Conservation (phyloP, 2,113 vertebrate genomes). For the Rhabdomys dilectus region DNA sequence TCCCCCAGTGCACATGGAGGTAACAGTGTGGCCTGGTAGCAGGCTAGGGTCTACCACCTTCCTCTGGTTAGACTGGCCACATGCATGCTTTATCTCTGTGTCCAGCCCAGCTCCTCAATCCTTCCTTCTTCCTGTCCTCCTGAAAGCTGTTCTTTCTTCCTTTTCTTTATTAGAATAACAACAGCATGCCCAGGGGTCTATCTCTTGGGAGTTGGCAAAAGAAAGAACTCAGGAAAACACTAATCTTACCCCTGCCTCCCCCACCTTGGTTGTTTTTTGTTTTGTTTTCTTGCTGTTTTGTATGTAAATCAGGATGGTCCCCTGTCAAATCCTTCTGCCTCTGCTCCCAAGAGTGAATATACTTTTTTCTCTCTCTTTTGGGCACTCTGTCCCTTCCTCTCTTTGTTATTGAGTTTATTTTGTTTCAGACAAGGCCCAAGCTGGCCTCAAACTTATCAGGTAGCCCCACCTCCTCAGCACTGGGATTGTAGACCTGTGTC, state of each 20-base stretch:
- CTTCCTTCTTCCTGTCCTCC: neutral
- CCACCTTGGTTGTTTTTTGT: no score
- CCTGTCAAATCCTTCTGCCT: neutral
- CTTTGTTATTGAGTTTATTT: neutral
- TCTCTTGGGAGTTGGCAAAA: neutral
- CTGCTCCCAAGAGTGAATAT: neutral
- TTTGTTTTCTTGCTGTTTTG: neutral
- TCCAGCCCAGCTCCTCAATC: accelerated
- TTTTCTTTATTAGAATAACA: neutral
- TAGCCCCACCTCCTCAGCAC: neutral
- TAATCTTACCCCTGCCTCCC: neutral
- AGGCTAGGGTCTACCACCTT: neutral
- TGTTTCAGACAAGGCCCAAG: neutral
- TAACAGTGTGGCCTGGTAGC: neutral
- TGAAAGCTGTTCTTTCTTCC: neutral
- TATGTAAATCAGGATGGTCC: neutral
- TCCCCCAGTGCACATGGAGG: neutral
- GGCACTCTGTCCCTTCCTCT: neutral
- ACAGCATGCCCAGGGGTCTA: neutral
- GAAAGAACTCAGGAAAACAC: neutral
- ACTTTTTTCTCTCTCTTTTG: neutral
- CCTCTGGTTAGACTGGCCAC: neutral
- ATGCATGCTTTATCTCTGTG: neutral
- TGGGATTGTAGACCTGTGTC: neutral
- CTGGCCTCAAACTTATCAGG: neutral